Base-by-base conservation (phyloP, 2,888 invertebrate species). In the Selenia dentaria region DNA sequence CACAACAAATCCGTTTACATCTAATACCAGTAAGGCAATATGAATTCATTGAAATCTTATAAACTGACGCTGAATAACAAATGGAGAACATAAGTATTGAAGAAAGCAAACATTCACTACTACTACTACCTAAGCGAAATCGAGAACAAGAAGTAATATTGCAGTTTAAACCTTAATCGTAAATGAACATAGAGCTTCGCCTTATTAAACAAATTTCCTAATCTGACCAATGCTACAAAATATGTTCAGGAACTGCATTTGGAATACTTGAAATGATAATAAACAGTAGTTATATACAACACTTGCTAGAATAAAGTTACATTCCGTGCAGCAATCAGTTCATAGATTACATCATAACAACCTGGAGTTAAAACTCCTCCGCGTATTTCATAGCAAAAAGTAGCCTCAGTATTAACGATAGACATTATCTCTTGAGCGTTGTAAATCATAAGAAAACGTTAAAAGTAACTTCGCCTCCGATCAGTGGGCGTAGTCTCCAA, bases 371-470 rank as follows among this genome's bases (percentile, higher is more conserved):
- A 53, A 53, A 49, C 46, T 44, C 27, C 33, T 35, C 74, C 69
- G 69, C 73, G 72, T 70, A 75, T 76, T 73, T 70, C 67, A 71
- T 65, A 52, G 73, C 76, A 84, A 84, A 83, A 84, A 83, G 76
- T 77, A 72, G 75, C 48, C 36, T 48, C 25, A 14, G 31, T 35
- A 73, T 78, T 80, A 75, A 68, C 66, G 72, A 76, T 64, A 67
- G 74, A 77, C 56, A 56, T 62, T 62, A 64, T 64, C 52, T 54
- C 52, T 46, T 48, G 58, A 64, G 56, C 53, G 54, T 52, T 72
- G 72, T 80, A 79, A 80, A 85, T 83, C 79, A 85, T 82, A 78
- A 68, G 73, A 74, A 76, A 74, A 68, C 70, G 69, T 70, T 73
- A 66, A 71, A 70, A 67, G 58, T 70, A 58, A 55, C 65, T 51